These are phyloP conservation scores for Thumatha senex DNA, from an alignment of 2,888 invertebrate species.

Conservation along the genomic window DNA sequence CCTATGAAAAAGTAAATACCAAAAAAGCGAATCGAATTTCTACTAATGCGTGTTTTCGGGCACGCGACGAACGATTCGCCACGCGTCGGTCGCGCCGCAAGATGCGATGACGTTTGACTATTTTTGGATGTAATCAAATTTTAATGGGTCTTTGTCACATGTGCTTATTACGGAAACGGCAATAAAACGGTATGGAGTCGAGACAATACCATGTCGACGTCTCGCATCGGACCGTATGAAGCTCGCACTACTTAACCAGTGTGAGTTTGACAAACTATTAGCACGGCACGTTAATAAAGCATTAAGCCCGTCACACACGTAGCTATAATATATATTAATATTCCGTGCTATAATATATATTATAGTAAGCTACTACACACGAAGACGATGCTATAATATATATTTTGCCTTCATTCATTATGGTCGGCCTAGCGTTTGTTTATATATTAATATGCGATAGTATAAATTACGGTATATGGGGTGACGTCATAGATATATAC, in stretches of 20 bases:
- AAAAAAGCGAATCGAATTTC: slow-evolving; percentile 76
- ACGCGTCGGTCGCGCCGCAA: slow-evolving; percentile 49
- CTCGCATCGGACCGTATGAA: background rate
- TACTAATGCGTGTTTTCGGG: slow-evolving; percentile 80
- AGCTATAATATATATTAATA: too few species aligned
- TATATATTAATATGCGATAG: too few species aligned
- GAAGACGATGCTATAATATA: too few species aligned
- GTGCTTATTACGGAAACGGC: slow-evolving; percentile 36
- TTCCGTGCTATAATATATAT: too few species aligned
- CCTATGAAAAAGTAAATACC: slow-evolving; percentile 69
- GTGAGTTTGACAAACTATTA: slow-evolving; percentile 13
- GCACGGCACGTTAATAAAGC: slow-evolving; percentile 22
- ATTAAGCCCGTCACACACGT: slow-evolving; percentile 12
- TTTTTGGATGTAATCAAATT: slow-evolving; percentile 51
- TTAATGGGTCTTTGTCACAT: slow-evolving; percentile 44
- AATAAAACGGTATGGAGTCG: slow-evolving; percentile 12
- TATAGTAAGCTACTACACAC: too few species aligned
- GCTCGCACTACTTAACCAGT: background rate
- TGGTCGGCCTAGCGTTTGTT: too few species aligned
- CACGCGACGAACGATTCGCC: slow-evolving; percentile 70
- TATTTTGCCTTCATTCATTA: too few species aligned
- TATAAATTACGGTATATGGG: too few species aligned
- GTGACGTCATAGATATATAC: too few species aligned
- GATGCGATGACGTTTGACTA: slow-evolving; percentile 43
- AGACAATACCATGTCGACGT: background rate